A percentile compares a stretch with the other conserved stretches of the same genome.
Evolutionary conservation across 2,113 vertebrate genomes (phyloP).

Genomic region (Halichoerus grypus): DNA sequence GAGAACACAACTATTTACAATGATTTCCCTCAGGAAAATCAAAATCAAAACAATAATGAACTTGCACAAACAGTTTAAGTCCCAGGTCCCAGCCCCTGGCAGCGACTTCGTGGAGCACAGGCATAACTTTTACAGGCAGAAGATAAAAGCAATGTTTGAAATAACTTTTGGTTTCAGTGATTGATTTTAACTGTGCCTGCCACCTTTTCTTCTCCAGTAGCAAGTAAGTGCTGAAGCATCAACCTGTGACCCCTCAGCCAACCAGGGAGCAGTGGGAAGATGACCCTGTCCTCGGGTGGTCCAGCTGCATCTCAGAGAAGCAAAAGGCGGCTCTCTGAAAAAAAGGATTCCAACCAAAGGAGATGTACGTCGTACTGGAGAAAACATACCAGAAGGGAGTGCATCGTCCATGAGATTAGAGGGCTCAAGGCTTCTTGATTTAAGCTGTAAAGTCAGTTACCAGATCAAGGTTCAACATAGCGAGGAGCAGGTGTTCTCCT

Average conservation of each 20-base stretch:
- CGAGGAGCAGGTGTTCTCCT: not conserved
- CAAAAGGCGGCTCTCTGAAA: not conserved
- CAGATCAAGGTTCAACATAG: not conserved
- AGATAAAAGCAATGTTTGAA: conserved; percentile 51
- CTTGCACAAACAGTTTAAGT: conserved; percentile 73
- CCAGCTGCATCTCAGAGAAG: not conserved
- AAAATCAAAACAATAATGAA: conserved; percentile 77
- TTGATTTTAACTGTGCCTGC: conserved; percentile 38
- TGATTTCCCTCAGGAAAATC: conserved; percentile 71
- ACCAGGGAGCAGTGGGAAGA: not conserved
- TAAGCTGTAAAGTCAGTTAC: not conserved
- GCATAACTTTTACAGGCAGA: conserved; percentile 35
- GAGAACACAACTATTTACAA: conserved; percentile 78
- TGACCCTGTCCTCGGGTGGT: not conserved
- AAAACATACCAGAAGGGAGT: not conserved
- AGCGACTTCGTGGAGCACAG: conserved; percentile 44
- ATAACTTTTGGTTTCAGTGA: conserved; percentile 29
- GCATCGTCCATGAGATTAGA: not conserved
- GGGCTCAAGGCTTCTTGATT: not conserved
- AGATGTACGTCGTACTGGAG: not conserved
- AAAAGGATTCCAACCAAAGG: not conserved
- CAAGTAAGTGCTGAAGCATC: not conserved
- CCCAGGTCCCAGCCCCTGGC: conserved; percentile 57
- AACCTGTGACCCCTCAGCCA: not conserved
- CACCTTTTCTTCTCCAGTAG: conserved; percentile 40